Conservation (phyloP, 2,113 vertebrate species). For the Perognathus longimembris region DNA sequence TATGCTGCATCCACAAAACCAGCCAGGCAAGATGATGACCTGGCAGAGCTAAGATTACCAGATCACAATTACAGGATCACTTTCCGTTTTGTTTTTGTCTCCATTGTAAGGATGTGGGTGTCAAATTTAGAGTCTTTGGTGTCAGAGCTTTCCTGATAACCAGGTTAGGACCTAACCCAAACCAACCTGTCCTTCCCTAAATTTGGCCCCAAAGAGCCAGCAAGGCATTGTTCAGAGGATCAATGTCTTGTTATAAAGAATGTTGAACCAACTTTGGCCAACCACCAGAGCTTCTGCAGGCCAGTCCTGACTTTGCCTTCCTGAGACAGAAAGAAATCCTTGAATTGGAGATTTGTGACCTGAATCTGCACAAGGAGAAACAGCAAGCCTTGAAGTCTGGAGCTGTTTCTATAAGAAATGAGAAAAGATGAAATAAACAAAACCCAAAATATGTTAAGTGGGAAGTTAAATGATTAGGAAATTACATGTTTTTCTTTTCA, state of each 20-base stretch:
- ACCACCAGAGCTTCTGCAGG: not conserved
- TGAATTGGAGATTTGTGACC: not conserved
- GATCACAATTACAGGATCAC: conserved; percentile 28
- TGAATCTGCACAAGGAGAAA: not conserved
- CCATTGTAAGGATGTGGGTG: conserved; percentile 47
- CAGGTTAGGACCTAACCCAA: not conserved
- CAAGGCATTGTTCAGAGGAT: not conserved
- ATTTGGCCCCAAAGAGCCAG: conserved; percentile 17
- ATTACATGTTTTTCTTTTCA: not conserved
- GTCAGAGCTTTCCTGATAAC: conserved; percentile 52
- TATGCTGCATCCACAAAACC: conserved; percentile 65
- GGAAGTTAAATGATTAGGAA: conserved; percentile 10
- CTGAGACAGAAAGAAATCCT: not conserved
- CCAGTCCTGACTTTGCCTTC: conserved; percentile 25
- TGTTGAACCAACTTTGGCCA: not conserved
- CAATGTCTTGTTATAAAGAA: not conserved
- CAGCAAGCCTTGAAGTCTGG: not conserved
- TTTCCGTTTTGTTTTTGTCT: conserved; percentile 63
- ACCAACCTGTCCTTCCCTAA: not conserved
- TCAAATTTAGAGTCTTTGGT: conserved; percentile 50
- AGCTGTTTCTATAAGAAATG: conserved; percentile 48
- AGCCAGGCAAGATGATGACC: conserved; percentile 62
- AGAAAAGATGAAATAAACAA: not conserved
- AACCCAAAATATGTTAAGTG: not conserved
- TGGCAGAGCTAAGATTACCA: conserved; percentile 58